Conservation (phyloP, 1,140 invertebrate species). For the Neodiprion pinetum region DNA sequence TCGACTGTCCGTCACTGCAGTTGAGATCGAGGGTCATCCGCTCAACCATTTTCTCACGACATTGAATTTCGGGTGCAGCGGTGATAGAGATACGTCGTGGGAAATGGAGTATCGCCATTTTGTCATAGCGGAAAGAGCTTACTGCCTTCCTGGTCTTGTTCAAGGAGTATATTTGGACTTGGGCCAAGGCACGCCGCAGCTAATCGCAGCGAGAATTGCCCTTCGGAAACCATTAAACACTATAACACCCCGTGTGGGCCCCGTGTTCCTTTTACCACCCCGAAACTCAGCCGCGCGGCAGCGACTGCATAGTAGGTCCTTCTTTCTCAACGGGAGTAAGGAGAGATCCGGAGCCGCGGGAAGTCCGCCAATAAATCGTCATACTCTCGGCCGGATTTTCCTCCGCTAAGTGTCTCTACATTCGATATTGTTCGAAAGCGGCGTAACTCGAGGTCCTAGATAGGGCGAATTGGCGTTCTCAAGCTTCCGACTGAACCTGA, state of each 20-base stretch:
- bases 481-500: too few species aligned
- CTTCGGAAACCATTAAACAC: conserved; percentile 52
- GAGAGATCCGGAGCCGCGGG: background rate
- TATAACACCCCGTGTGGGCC: conserved; percentile 3
- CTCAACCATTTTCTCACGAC: background rate
- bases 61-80: too few species aligned
- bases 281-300: background rate
- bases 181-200: conserved; percentile 46
- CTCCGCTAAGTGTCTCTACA: too few species aligned
- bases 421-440: too few species aligned
- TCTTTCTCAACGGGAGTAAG: background rate
- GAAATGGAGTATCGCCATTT: background rate
- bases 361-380: background rate
- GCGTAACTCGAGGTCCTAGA: too few species aligned
- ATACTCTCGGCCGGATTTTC: background rate
- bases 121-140: background rate
- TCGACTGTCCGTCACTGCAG: background rate
- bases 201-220: conserved; percentile 56
- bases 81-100: background rate
- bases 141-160: background rate
- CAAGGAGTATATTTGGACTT: conserved; percentile 42
- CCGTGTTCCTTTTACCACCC: background rate
- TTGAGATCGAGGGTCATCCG: background rate
- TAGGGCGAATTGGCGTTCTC: too few species aligned
- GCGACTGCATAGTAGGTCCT: background rate